Percentiles rank a stretch among this genome's conserved stretches.
phyloP scores from a whole-genome alignment of 2,113 vertebrate species.

The Lasiurus borealis region DNA sequence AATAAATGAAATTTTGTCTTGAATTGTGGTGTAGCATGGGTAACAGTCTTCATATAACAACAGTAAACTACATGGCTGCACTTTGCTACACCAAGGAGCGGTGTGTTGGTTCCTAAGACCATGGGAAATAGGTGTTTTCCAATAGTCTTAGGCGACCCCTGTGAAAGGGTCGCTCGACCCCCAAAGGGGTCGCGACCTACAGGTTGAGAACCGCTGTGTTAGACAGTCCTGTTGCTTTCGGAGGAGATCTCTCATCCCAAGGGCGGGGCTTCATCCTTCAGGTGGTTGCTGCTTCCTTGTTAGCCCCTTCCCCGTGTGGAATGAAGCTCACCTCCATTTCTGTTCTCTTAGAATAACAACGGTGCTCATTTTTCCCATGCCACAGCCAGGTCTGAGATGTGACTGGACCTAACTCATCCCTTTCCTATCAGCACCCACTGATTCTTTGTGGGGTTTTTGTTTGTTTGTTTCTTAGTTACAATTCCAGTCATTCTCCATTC shows the following conservation, averaged over 20 bases:
- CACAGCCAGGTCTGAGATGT: neutral
- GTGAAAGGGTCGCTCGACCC: no score
- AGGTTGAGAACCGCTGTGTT: neutral
- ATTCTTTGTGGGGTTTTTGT: neutral
- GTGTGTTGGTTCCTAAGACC: no score
- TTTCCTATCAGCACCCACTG: neutral
- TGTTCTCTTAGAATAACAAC: neutral
- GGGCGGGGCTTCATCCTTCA: neutral
- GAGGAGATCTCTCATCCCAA: neutral
- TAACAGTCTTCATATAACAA: no score
- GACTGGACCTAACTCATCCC: neutral
- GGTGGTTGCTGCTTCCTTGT: neutral
- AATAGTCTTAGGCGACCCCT: no score
- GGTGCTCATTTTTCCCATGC: neutral
- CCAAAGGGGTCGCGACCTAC: no score
- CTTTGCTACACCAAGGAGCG: no score
- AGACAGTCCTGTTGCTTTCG: neutral
- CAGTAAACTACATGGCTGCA: no score
- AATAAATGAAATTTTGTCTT: no score
- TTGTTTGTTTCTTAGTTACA: neutral
- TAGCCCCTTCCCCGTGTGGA: neutral
- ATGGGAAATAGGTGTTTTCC: no score
- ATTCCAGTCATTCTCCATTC: conserved; percentile 37
- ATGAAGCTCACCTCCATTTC: neutral
- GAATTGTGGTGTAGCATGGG: no score